A percentile compares a stretch with the other conserved stretches of the same genome.
These are phyloP conservation scores for Dicerorhinus sumatrensis DNA, from an alignment of 2,113 vertebrate genomes.

Conservation along the genomic window DNA sequence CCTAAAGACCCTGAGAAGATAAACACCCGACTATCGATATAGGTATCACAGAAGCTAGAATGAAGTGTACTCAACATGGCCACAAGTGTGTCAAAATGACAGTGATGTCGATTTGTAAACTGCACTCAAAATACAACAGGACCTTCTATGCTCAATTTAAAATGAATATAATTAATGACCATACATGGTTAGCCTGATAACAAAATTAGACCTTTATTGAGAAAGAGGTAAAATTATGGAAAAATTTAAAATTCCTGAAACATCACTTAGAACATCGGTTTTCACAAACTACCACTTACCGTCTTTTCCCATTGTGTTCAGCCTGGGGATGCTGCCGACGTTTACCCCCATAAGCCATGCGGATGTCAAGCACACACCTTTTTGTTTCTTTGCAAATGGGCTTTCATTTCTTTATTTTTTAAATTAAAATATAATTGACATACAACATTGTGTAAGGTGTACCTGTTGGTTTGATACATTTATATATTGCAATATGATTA, in stretches of 20 bases:
- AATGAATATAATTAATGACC: slow-evolving; percentile 3
- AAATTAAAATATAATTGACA: background rate
- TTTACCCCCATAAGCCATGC: background rate
- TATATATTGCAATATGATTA: background rate
- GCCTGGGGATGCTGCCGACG: background rate
- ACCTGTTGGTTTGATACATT: background rate
- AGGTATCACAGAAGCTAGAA: background rate
- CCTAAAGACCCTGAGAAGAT: background rate
- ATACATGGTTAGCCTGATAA: background rate
- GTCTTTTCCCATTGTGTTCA: background rate
- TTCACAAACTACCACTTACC: background rate
- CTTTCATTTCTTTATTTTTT: background rate
- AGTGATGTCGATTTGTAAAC: background rate
- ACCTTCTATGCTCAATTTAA: background rate
- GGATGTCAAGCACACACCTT: background rate
- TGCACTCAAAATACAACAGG: background rate
- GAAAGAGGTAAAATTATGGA: background rate
- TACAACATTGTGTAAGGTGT: background rate
- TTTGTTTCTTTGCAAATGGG: background rate
- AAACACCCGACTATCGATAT: background rate
- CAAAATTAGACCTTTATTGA: background rate
- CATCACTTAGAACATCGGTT: background rate
- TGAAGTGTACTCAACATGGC: background rate
- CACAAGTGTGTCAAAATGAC: background rate
- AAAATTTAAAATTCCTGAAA: background rate